Evolutionary conservation across 2,113 vertebrate species (phyloP), one percentile per base, ranked within the genome.

Genomic region (Colius striatus): DNA sequence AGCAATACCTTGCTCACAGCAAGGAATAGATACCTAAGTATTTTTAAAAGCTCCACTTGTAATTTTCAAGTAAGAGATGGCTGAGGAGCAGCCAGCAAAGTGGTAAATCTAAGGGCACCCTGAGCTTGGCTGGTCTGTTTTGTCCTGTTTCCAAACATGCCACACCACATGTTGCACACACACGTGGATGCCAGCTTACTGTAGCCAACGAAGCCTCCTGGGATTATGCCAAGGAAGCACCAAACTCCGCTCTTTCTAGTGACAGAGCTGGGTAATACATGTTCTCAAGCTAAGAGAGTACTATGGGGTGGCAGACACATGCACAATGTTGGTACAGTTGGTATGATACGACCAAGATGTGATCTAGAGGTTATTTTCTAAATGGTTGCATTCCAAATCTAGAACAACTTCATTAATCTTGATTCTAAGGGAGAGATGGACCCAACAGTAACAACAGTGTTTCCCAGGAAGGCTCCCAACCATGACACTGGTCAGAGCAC

Each of bases 81-180:
- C 48, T 6, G 34, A 54, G 38, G 10, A 73, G 0, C 11, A 63
- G 53, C 30, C 34, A 36, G 32, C 16, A 20, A 48, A 65, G 14
- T 1, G 8, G 13, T 16, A 34, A 41, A 34, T 41, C 45, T 9
- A 55, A 51, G 47, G 0, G 4, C 34, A 26, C 20, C 14, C 61
- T 5, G 11, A 81, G 61, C 27, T 27, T 4, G n/a, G 30, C 36
- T 76, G 62, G 20, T 36, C 38, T 53, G 4, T 41, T 38, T 23
- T n/a, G 23, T 30, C 53, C 58, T 9, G 15, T 0, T 2, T 0
- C 15, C n/a, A 32, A 41, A 27, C 8, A 0, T 3, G 26, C 30
- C 68, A n/a, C 20, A 4, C 43, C 3, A 22, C 1, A 50, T 11
- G n/a, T 41, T 41, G 38, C 38, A 16, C 41, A 58, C 55, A 47